Conservation (phyloP, 2,797 vertebrate genomes). For the Enteromius radiatus region DNA sequence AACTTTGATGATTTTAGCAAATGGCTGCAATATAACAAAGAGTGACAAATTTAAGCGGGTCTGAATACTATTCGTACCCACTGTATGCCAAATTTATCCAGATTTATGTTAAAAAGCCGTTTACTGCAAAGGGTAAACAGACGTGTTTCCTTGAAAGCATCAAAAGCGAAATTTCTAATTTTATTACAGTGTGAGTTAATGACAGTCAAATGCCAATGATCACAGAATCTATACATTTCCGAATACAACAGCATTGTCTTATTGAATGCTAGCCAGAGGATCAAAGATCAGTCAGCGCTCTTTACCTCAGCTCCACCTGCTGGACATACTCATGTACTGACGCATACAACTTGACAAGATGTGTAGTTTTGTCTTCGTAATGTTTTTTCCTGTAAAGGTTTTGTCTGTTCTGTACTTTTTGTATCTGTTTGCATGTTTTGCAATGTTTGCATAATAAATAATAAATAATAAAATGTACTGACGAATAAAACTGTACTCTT, state of each 20-base stretch:
- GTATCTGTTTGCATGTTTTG: no score
- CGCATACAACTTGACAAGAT: no score
- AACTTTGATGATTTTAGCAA: no score
- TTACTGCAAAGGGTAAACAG: not conserved
- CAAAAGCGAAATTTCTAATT: not conserved
- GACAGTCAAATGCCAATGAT: not conserved
- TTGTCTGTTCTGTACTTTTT: no score
- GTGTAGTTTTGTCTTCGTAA: no score
- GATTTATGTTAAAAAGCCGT: not conserved
- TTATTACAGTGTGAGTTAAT: not conserved
- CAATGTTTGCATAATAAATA: no score
- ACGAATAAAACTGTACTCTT: not conserved
- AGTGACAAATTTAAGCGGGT: no score
- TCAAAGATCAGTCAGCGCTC: not conserved
- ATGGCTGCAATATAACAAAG: no score
- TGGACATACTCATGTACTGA: conserved; percentile 11
- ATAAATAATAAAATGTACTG: no score
- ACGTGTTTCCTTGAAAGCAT: not conserved
- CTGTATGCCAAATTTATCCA: not conserved
- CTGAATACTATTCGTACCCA: no score
- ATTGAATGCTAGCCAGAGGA: not conserved
- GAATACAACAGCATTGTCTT: not conserved
- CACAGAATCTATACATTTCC: not conserved
- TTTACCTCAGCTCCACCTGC: conserved; percentile 40
- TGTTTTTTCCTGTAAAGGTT: no score